A percentile compares a stretch with the other conserved stretches of the same genome.
Evolutionary conservation across 2,113 vertebrate species (phyloP).

Genomic region (Rhynchopsitta pachyrhyncha): DNA sequence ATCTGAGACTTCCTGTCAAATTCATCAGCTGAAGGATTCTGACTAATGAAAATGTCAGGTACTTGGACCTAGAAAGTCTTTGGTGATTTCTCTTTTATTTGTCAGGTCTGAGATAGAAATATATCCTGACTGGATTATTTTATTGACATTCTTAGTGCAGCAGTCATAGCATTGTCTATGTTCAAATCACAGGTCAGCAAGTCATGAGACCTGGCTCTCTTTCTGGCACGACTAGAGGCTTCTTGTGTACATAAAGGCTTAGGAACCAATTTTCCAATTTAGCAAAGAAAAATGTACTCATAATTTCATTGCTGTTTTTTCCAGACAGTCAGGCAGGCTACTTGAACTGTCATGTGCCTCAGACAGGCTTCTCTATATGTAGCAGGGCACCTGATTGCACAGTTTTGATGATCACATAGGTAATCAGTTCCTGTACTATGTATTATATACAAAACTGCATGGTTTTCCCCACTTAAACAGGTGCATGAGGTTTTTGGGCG

Average conservation of each 20-base stretch:
- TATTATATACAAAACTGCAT: neutral
- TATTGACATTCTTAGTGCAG: neutral
- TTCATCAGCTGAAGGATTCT: neutral
- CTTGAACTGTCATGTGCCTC: neutral
- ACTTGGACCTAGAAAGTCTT: neutral
- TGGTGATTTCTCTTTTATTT: constrained; percentile 41
- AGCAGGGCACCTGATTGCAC: neutral
- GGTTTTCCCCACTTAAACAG: neutral
- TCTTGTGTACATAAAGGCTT: constrained; percentile 21
- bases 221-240: neutral
- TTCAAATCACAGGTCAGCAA: constrained; percentile 32
- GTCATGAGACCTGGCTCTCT: constrained; percentile 16
- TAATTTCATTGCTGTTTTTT: neutral
- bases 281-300: neutral
- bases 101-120: constrained; percentile 37
- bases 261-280: constrained; percentile 19
- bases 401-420: neutral
- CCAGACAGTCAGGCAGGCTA: neutral
- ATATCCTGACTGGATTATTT: constrained; percentile 14
- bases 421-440: neutral
- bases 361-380: neutral
- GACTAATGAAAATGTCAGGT: constrained; percentile 20
- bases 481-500: neutral
- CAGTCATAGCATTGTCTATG: neutral
- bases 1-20: constrained; percentile 26